These are phyloP conservation scores for Arrhopalites spinosus DNA, from an alignment of 2,888 invertebrate genomes.

Conservation along the genomic window DNA sequence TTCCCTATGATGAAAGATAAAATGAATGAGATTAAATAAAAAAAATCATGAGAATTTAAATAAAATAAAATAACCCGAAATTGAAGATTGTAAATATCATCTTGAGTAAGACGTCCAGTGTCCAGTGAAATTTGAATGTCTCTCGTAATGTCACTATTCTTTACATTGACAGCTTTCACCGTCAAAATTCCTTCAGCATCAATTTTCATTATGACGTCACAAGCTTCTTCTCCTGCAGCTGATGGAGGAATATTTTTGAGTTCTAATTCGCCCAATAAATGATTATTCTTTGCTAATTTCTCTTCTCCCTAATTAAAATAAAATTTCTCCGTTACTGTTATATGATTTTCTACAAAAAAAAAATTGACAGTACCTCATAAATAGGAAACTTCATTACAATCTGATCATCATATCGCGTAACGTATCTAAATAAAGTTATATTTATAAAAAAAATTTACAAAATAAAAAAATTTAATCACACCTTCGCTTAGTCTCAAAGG, in stretches of 20 bases:
- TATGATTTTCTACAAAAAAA: no score
- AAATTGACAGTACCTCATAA: no score
- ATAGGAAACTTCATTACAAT: background rate
- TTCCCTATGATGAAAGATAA: no score
- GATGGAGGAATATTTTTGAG: background rate
- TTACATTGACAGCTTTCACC: background rate
- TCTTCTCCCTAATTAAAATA: no score
- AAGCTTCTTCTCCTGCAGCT: background rate
- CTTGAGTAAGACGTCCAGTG: background rate
- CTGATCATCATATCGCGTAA: background rate
- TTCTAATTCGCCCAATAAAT: constrained; percentile 21
- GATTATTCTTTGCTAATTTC: constrained; percentile 14
- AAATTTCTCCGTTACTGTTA: no score
- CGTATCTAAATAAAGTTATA: no score
- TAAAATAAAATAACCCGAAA: no score
- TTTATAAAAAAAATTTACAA: no score
- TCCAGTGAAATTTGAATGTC: constrained; percentile 7
- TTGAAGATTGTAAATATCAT: no score
- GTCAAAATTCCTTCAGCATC: constrained; percentile 15
- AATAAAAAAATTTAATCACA: background rate
- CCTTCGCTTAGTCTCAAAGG: background rate
- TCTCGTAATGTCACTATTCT: background rate
- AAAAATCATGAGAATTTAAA: no score
- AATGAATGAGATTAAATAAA: no score
- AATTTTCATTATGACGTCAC: constrained; percentile 10